These are phyloP conservation scores for Siderastrea radians DNA, from an alignment of 92 coral and sea anemone species.

Conservation along the genomic window DNA sequence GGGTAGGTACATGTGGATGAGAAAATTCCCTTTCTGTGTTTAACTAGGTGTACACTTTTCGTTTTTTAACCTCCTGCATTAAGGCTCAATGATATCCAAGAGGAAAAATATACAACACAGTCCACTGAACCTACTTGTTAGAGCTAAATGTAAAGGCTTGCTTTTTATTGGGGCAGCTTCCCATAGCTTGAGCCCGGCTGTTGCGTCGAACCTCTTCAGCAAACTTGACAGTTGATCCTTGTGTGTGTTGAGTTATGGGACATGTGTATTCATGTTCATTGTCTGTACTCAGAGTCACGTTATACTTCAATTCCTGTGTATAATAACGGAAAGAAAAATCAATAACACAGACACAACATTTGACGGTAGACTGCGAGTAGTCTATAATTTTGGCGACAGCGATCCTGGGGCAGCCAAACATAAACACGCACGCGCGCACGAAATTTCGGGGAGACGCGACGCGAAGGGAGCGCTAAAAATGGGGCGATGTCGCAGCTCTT, in stretches of 20 bases:
- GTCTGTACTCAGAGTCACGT: conserved; percentile 78
- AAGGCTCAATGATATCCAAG: too few species aligned
- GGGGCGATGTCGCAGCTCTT: too few species aligned
- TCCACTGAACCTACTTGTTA: conserved; percentile 64
- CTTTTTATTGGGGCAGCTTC: conserved; percentile 87
- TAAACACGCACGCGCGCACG: too few species aligned
- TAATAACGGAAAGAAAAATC: not conserved
- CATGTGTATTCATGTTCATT: conserved; percentile 96
- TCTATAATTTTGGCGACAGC: too few species aligned
- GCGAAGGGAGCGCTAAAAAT: too few species aligned
- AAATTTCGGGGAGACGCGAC: too few species aligned
- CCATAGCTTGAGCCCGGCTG: conserved; percentile 71
- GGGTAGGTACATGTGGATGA: too few species aligned
- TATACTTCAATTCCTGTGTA: conserved; percentile 82
- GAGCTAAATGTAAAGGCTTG: conserved; percentile 70
- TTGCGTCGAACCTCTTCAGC: conserved; percentile 91
- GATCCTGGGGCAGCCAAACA: too few species aligned
- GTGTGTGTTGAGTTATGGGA: conserved; percentile 76
- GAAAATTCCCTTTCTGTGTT: too few species aligned
- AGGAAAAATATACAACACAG: too few species aligned
- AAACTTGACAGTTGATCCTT: conserved; percentile 78
- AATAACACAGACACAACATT: not conserved
- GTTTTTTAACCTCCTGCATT: not conserved
- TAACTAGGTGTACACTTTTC: too few species aligned
- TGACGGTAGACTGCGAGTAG: too few species aligned